Conservation (phyloP, 2,113 vertebrate genomes). For the Donacobius atricapilla region DNA sequence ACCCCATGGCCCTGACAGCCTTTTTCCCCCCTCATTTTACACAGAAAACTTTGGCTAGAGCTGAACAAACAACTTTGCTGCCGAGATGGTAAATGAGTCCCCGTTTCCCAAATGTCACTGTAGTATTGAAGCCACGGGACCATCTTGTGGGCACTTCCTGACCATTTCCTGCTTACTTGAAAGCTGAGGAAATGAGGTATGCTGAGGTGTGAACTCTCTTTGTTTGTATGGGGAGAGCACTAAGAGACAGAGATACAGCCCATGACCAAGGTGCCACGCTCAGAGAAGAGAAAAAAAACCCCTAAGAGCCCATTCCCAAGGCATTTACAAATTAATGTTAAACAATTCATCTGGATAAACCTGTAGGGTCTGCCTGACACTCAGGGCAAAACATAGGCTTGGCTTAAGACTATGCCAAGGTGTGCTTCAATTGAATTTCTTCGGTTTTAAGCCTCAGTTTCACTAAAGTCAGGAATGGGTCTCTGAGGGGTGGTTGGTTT, state of each 20-base stretch:
- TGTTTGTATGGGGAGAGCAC: slow-evolving; percentile 1
- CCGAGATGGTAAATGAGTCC: not conserved
- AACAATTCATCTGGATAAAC: not conserved
- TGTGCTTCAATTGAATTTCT: not conserved
- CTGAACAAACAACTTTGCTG: not conserved
- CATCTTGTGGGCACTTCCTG: not conserved
- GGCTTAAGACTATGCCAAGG: not conserved
- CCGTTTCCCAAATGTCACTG: not conserved
- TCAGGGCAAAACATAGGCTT: not conserved
- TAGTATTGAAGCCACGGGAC: not conserved
- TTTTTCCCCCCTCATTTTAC: not conserved
- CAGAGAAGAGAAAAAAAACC: not conserved
- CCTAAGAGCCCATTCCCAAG: not conserved
- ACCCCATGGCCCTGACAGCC: not conserved
- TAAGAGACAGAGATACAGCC: not conserved
- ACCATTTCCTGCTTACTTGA: not conserved
- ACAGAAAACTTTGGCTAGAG: not conserved
- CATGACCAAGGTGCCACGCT: not conserved
- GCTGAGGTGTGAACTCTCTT: not conserved
- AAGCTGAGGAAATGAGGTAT: slow-evolving; percentile 15
- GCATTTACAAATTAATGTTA: not conserved
- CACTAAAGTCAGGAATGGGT: not conserved
- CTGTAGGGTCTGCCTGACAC: not conserved
- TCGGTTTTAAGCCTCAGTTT: not conserved
- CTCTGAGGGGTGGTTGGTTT: not conserved